Percentiles rank a stretch among this genome's conserved stretches.
Conservation (phyloP, 2,113 vertebrate species). For the Stegostoma tigrinum region DNA sequence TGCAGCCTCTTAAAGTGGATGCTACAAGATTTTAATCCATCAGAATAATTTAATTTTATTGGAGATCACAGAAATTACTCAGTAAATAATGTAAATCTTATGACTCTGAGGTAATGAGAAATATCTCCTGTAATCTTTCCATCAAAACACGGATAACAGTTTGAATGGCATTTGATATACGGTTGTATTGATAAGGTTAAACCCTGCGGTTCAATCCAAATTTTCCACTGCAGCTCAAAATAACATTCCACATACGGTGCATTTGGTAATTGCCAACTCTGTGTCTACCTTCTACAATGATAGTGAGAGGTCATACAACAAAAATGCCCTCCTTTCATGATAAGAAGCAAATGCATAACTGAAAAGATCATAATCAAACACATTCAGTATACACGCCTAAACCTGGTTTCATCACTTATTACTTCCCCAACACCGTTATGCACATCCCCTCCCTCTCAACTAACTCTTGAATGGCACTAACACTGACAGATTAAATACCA, state of each 20-base stretch:
- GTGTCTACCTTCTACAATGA: neutral
- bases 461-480: neutral
- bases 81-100: neutral
- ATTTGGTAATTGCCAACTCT: neutral
- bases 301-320: neutral
- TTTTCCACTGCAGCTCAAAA: neutral
- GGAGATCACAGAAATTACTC: neutral
- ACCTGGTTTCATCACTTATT: neutral
- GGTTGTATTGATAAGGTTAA: neutral
- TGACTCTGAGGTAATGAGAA: neutral
- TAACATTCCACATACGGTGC: neutral
- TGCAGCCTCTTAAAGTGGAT: neutral
- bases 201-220: neutral
- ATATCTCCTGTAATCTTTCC: neutral
- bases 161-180: neutral
- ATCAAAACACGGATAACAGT: neutral
- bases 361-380: neutral
- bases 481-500: neutral
- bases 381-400: neutral
- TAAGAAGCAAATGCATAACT: neutral
- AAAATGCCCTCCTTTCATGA: neutral
- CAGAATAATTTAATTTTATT: neutral
- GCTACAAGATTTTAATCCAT: neutral
- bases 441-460: neutral
- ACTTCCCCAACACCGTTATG: neutral